Conservation (phyloP, 92 coral and sea anemone genomes). For the Phenganax stokvisi region DNA sequence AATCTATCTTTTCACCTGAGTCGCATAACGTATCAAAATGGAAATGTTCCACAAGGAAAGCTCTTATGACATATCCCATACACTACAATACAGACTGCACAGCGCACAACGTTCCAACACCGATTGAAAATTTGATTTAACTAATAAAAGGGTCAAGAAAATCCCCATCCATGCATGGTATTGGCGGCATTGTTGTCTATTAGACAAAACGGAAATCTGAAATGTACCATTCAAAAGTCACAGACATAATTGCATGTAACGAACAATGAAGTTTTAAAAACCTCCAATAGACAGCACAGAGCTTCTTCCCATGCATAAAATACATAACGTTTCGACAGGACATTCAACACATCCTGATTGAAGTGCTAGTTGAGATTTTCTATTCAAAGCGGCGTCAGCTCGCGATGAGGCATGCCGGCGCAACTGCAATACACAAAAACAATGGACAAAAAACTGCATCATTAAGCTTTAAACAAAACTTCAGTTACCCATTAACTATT, state of each 20-base stretch:
- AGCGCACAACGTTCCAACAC: neutral
- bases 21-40: neutral
- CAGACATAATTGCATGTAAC: too few relatives aligned
- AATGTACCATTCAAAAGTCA: neutral
- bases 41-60: too few relatives aligned
- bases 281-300: conserved; percentile 36
- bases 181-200: too few relatives aligned
- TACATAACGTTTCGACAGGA: conserved; percentile 64
- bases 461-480: too few relatives aligned
- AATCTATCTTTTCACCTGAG: neutral
- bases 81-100: neutral
- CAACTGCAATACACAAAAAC: neutral
- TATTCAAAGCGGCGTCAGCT: conserved; percentile 62
- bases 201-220: neutral
- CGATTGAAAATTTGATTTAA: too few relatives aligned
- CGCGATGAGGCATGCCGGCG: conserved; percentile 49
- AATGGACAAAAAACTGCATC: neutral
- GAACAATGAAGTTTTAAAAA: too few relatives aligned
- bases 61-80: too few relatives aligned
- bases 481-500: too few relatives aligned
- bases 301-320: conserved; percentile 70
- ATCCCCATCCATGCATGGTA: neutral
- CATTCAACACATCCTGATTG: conserved; percentile 21
- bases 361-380: conserved; percentile 50
- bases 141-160: neutral